Evolutionary conservation across 2,888 invertebrate genomes (phyloP).

Genomic region (Zele albiditarsus): DNA sequence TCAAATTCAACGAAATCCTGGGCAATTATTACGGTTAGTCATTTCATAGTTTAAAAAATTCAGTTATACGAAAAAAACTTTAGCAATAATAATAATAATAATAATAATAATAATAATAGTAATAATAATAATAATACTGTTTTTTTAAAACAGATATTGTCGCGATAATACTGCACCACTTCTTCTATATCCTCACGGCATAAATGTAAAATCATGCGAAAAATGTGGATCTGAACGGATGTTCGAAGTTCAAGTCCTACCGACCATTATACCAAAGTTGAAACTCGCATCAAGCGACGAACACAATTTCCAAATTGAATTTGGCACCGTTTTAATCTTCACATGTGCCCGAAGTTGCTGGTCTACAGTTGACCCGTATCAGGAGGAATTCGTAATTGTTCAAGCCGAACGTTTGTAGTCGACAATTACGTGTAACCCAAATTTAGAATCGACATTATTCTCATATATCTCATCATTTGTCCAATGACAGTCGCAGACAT

Average conservation of each 20-base stretch:
- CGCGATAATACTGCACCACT: conserved; percentile 80
- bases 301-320: conserved; percentile 78
- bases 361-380: conserved; percentile 80
- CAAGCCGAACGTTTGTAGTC: conserved; percentile 80
- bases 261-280: conserved; percentile 84
- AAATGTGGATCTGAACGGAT: conserved; percentile 82
- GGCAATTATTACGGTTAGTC: conserved; percentile 85
- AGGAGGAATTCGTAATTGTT: conserved; percentile 83
- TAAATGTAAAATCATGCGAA: conserved; percentile 75
- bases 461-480: not conserved
- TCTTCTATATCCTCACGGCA: conserved; percentile 79
- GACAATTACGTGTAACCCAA: not conserved
- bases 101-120: too few relatives aligned
- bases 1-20: conserved; percentile 83
- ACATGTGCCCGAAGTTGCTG: conserved; percentile 91
- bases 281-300: conserved; percentile 75
- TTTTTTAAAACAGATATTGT: conserved; percentile 79
- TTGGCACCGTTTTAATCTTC: conserved; percentile 89
- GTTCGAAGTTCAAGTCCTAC: conserved; percentile 90
- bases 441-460: not conserved
- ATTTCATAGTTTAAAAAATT: conserved; percentile 8
- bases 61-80: too few relatives aligned
- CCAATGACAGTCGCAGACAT: not conserved
- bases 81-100: too few relatives aligned
- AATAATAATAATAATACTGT: not conserved